Conservation (phyloP, 2,113 vertebrate species). For the Lycaon pictus region DNA sequence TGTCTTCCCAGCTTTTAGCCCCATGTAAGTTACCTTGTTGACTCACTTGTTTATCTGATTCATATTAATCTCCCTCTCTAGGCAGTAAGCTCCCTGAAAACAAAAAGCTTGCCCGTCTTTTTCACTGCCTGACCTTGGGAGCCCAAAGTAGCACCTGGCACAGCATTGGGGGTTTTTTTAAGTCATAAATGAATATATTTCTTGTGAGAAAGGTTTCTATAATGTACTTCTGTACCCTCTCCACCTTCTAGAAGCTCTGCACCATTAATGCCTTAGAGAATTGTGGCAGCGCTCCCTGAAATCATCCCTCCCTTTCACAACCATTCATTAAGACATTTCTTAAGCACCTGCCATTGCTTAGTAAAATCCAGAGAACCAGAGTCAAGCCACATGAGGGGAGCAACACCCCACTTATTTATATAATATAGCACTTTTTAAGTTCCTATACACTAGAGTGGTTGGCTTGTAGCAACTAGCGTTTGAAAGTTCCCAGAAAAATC, state of each 20-base stretch:
- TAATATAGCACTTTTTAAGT: neutral
- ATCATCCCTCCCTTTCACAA: neutral
- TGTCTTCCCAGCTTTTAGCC: neutral
- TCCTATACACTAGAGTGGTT: neutral
- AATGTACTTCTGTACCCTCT: neutral
- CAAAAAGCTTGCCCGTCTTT: neutral
- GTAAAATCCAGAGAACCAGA: neutral
- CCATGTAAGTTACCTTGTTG: neutral
- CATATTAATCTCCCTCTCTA: neutral
- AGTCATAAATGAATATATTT: neutral
- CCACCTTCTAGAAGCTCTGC: neutral
- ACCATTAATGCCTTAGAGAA: neutral
- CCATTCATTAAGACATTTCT: neutral
- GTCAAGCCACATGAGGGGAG: neutral
- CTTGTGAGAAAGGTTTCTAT: neutral
- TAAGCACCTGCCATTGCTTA: neutral
- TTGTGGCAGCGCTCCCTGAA: neutral
- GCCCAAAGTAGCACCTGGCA: neutral
- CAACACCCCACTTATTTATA: neutral
- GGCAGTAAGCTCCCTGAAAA: neutral
- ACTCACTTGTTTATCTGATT: neutral
- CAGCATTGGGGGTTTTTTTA: neutral
- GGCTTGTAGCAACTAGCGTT: neutral
- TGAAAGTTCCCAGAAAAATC: constrained; percentile 22
- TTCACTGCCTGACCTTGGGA: neutral